Base-by-base conservation (phyloP, 2,888 invertebrate genomes). In the Gastracanthus pulcherrimus region DNA sequence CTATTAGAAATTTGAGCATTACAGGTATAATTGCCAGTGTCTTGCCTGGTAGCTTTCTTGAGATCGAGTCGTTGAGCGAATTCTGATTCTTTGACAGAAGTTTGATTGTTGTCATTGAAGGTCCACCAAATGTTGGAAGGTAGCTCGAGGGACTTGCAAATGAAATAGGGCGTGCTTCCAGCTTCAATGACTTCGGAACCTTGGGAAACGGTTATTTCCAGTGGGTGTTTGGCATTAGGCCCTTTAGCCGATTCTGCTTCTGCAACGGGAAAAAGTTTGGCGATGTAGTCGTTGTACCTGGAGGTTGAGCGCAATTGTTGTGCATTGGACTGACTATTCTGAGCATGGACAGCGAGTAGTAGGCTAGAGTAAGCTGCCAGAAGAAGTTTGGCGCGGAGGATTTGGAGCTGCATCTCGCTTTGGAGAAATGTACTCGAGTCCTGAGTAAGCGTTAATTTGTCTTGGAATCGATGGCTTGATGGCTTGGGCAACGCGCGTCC, bases 1-100 rank as follows among this genome's bases (percentile, higher is more conserved):
- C 91, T 91, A 71, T 92, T 92, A 72, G 88, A 90, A 51, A 92
- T 92, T n/a, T 89, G 87, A 26, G 93, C 93, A 86, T 92, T 92
- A 87, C 95, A 95, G 0, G 93, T 93, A 86, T 94, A 95, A 87
- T 93, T 93, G 31, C 95, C 95, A 70, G 92, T 92, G 88, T 95
- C 94, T 74, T 92, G 91, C 80, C 94, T 92, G 85, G 92, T 93
- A 29, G 94, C 92, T 86, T 93, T 92, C 58, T 92, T 89, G 83
- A 95, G 93, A 80, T 93, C 92, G 64, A 95, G 89, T 80, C 93
- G 93, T 72, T 92, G 93, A 72, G 79, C 83, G 31, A 85, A 80
- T 2, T 90, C 89, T 9, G 87, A 88, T 67, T 90, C 89, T 80
- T 87, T 89, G 64, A 90, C 85, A 5, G 90, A 90, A 0, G 93